Evolutionary conservation across 2,113 vertebrate species (phyloP), one percentile per base, ranked within the genome.

Genomic region (Aspiorhynchus laticeps): DNA sequence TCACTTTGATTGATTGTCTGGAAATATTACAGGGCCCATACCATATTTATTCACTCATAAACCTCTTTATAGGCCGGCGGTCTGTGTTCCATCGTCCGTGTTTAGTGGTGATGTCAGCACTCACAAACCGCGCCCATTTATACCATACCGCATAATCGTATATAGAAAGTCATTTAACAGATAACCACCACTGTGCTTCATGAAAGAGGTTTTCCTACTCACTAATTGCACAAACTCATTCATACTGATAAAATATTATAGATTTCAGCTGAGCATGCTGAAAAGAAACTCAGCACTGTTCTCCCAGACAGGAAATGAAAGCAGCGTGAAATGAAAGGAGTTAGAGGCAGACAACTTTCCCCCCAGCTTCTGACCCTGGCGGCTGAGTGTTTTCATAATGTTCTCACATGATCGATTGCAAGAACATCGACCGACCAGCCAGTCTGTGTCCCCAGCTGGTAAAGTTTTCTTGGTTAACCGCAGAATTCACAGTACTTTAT

Each of bases 241-340:
- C 51, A 59, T 79, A 86, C 82, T 83, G 81, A 78, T 90, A 67
- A 87, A 87, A 78, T 85, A 46, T 61, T 86, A 73, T 73, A 76
- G 87, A 88, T 87, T 90, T 88, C 10, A 86, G 89, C 80, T 86
- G 88, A 86, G 80, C 28, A 41, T 31, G 84, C 74, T 33, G 76
- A 85, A 86, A 46, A 56, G 7, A 65, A 75, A 59, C 86, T 87
- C 71, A 78, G 85, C 76, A 28, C 48, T 88, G 59, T 74, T 80
- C 78, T 87, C 48, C 36, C 21, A 69, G 87, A 71, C 86, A 90
- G 88, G 80, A 87, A 90, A 85, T 73, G 69, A 90, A 85, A 82
- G 78, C 41, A 78, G 59, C 65, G 26, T 81, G 78, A 86, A 90
- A 86, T 81, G 65, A 77, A 82, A 85, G 43, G 82, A 88, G 41